Conservation (phyloP, 2,113 vertebrate genomes). For the Callopanchax toddi region DNA sequence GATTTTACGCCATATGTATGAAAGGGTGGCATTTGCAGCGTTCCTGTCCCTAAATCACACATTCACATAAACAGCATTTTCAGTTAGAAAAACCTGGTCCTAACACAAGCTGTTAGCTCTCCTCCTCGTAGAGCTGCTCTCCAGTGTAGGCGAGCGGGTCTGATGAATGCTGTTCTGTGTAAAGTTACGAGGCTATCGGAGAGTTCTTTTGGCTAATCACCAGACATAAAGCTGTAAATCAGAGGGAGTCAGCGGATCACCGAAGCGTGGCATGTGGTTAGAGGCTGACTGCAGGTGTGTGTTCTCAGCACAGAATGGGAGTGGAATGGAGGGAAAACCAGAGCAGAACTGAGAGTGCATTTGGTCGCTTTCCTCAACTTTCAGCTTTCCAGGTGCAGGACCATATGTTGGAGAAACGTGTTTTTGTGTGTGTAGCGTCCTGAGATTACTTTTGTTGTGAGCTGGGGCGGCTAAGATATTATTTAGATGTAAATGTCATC, state of each 20-base stretch:
- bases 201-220: constrained; percentile 55
- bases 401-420: constrained; percentile 39
- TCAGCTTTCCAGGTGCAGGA: constrained; percentile 71
- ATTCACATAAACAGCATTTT: constrained; percentile 21
- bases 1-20: constrained; percentile 7
- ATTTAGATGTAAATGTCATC: constrained; percentile 29
- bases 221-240: constrained; percentile 70
- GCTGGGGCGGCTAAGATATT: background rate
- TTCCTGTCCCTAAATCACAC: constrained; percentile 17
- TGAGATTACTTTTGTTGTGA: background rate
- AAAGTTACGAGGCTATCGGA: constrained; percentile 33
- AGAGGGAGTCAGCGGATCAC: constrained; percentile 72
- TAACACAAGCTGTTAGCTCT: constrained; percentile 31
- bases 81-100: constrained; percentile 8
- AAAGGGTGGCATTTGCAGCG: constrained; percentile 10
- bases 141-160: constrained; percentile 23
- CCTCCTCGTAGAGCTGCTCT: constrained; percentile 14
- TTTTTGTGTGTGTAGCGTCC: background rate
- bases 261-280: constrained; percentile 68
- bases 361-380: constrained; percentile 61
- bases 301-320: constrained; percentile 58
- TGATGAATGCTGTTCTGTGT: constrained; percentile 41
- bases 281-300: constrained; percentile 75
- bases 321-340: constrained; percentile 48
- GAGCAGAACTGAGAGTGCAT: constrained; percentile 68